These are phyloP conservation scores for Dendropsophus ebraccatus DNA, from an alignment of 2,113 vertebrate species.

Conservation along the genomic window DNA sequence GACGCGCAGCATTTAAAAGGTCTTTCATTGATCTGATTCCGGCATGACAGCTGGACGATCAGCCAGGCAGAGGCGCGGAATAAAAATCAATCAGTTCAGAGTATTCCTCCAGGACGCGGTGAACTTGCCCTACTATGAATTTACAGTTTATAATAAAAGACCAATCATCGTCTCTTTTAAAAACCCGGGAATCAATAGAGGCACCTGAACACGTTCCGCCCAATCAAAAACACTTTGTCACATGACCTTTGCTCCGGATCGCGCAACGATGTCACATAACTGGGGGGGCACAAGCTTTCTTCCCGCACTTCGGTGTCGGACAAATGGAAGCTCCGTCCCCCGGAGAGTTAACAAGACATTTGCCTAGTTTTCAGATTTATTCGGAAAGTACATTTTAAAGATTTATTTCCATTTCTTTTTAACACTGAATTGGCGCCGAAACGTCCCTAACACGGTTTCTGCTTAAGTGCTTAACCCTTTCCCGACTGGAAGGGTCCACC, in stretches of 20 bases:
- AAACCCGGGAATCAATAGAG: conserved; percentile 59
- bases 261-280: conserved; percentile 59
- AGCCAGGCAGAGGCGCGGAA: conserved; percentile 22
- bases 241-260: conserved; percentile 57
- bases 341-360: conserved; percentile 12
- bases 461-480: conserved; percentile 28
- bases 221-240: conserved; percentile 61
- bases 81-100: conserved; percentile 59
- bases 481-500: background rate
- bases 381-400: conserved; percentile 1
- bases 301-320: conserved; percentile 66
- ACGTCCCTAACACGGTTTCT: background rate
- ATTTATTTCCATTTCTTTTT: conserved; percentile 18
- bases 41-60: background rate
- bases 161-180: conserved; percentile 51
- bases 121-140: conserved; percentile 53
- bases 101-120: conserved; percentile 53
- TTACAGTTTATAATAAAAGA: conserved; percentile 64
- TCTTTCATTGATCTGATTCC: conserved; percentile 48
- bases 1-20: conserved; percentile 58
- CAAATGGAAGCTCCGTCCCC: conserved; percentile 71
- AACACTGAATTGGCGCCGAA: background rate
- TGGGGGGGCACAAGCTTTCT: conserved; percentile 57
- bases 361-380: conserved; percentile 10
- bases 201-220: conserved; percentile 59